These are phyloP conservation scores for Dipodomys stephensi DNA, from an alignment of 2,113 vertebrate species.

Conservation along the genomic window DNA sequence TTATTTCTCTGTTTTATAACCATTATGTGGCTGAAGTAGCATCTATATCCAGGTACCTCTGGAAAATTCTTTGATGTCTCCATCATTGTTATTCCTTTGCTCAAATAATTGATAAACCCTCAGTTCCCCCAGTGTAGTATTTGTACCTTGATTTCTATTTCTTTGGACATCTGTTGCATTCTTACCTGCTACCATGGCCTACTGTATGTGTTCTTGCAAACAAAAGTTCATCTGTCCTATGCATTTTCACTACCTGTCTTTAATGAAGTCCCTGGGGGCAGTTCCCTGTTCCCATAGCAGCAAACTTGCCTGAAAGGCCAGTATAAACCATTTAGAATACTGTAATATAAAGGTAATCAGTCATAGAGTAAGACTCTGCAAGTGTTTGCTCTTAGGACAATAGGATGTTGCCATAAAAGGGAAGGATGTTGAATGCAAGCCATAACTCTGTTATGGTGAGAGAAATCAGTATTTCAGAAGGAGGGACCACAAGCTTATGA, in stretches of 20 bases:
- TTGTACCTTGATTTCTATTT: not conserved
- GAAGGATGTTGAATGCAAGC: not conserved
- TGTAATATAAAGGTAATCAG: not conserved
- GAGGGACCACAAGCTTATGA: not conserved
- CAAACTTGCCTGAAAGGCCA: not conserved
- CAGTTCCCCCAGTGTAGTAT: not conserved
- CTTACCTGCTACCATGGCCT: not conserved
- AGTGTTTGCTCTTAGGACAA: not conserved
- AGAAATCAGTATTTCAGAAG: not conserved
- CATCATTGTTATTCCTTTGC: not conserved
- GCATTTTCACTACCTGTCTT: not conserved
- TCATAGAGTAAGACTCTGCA: not conserved
- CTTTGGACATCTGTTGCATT: not conserved
- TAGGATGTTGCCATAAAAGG: not conserved
- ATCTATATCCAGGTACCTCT: not conserved
- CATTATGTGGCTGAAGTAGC: not conserved
- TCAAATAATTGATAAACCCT: not conserved
- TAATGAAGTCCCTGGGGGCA: not conserved
- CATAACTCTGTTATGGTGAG: not conserved
- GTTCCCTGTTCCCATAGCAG: not conserved
- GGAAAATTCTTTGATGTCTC: not conserved
- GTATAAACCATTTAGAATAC: not conserved
- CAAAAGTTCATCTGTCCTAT: not conserved
- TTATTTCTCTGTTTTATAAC: not conserved
- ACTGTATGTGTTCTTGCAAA: not conserved